Evolutionary conservation across 2,888 invertebrate genomes (phyloP), one percentile per base, ranked within the genome.

Genomic region (Cinara cedri): DNA sequence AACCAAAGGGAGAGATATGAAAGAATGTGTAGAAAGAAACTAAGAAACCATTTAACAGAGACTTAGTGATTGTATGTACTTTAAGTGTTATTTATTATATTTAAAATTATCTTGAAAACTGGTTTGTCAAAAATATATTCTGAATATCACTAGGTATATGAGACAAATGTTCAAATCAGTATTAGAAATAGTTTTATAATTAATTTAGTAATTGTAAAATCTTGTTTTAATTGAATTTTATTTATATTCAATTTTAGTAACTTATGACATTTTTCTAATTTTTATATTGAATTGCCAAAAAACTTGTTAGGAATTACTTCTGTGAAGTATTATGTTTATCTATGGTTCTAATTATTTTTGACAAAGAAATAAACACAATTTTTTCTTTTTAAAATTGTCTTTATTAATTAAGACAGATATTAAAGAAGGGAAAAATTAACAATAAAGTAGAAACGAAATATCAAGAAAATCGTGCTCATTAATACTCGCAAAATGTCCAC

Each of bases 1-100:
- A 87, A 94, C 94, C 1, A 91, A 90, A 84, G 93, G 92, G 55
- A 89, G 91, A 82, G 92, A 92, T 84, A 87, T 91, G 87, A 87
- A 88, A 44, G 91, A 91, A 82, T 55, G 51, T 21, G 34, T 70
- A 2, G 60, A 70, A 42, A 66, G 51, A 78, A 62, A 74, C 51
- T 62, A 72, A 51, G 16, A 46, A 26, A 26, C 3, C 14, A 11
- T 54, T 4, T 54, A 54, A 54, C 3, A 16, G 19, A 1, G 19
- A 19, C 9, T 9, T n/a, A 19, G 10, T 19, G 19, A 9, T 54
- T 54, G 46, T 46, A 13, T 46, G 19, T 19, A 9, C 13, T 19
- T 54, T 8, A 51, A 1, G 13, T 51, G 14, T 51, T 66, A 51
- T 49, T 51, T 19, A 34, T 34, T 34, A 34, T 6, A 34, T 26